A percentile compares a stretch with the other conserved stretches of the same genome.
Evolutionary conservation across 1,140 invertebrate genomes (phyloP).

Genomic region (Linepithema humile): DNA sequence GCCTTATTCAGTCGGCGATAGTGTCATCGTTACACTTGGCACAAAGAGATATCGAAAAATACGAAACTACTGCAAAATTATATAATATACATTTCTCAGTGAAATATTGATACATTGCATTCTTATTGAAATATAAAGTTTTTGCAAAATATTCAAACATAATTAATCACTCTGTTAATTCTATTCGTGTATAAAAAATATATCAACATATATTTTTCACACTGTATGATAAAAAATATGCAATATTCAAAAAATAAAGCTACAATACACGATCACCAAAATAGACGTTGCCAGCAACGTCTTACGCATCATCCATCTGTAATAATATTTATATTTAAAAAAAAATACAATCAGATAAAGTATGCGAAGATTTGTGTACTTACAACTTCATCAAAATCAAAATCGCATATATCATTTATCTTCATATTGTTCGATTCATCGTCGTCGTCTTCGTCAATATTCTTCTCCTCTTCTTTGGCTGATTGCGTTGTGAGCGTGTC

Average conservation of each 20-base stretch:
- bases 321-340: neutral
- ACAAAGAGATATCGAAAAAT: neutral
- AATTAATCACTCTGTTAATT: too few relatives aligned
- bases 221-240: neutral
- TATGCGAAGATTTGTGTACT: neutral
- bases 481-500: neutral
- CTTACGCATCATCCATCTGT: conserved; percentile 22
- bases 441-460: neutral
- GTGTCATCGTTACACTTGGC: conserved; percentile 37
- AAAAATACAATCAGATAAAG: neutral
- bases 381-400: conserved; percentile 52
- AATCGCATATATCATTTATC: neutral
- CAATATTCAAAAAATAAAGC: neutral
- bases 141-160: too few relatives aligned
- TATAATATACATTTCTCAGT: neutral
- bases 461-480: conserved; percentile 5
- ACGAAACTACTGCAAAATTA: neutral
- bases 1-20: conserved; percentile 37
- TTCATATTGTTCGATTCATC: neutral
- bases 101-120: neutral
- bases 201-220: neutral
- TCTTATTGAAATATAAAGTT: neutral
- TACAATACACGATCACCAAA: neutral
- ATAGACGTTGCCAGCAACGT: neutral
- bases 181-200: neutral